Evolutionary conservation across 1,140 invertebrate species (phyloP), one percentile per base, ranked within the genome.

Genomic region (Hylyphantes graminicola): DNA sequence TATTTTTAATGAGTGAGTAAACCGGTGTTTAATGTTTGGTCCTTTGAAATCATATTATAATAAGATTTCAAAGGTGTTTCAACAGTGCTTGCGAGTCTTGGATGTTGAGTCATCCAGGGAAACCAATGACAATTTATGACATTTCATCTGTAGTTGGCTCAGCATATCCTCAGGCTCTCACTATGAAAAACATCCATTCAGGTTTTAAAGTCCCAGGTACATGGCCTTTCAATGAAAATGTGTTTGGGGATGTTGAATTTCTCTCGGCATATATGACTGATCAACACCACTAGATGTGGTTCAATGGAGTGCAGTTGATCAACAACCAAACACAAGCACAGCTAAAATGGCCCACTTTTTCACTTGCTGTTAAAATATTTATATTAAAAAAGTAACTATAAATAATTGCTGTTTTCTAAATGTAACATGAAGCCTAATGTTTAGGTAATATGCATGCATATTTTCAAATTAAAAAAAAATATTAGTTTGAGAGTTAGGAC

Each of bases 31-130:
- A n/a, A n/a, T 4, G n/a, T 65, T 65, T 12, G 2, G n/a, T 48
- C 67, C 59, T 48, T 59, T 73, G 55, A 48, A 63, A 48, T 68
- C 21, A 57, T 65, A 50, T 65, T 63, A 64, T 50, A n/a, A n/a
- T n/a, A n/a, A n/a, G n/a, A n/a, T n/a, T n/a, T n/a, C n/a, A n/a
- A n/a, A n/a, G n/a, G n/a, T n/a, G n/a, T n/a, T n/a, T n/a, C n/a
- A 21, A 61, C 9, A 5, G 57, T 5, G 57, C 57, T 61, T 61
- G 57, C 8, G 8, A 17, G 13, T 17, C 13, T 15, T 61, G 57
- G 57, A 61, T 57, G 55, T 15, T 57, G 55, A 10, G 55, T 57
- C 8, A 57, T 57, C 55, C 55, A 10, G 55, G 55, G 55, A 57
- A 57, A 57, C 55, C 55, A 57, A 57, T 57, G 55, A 57, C 8